These are phyloP conservation scores for Harpegnathos saltator DNA, from an alignment of 1,140 invertebrate species.

Conservation along the genomic window DNA sequence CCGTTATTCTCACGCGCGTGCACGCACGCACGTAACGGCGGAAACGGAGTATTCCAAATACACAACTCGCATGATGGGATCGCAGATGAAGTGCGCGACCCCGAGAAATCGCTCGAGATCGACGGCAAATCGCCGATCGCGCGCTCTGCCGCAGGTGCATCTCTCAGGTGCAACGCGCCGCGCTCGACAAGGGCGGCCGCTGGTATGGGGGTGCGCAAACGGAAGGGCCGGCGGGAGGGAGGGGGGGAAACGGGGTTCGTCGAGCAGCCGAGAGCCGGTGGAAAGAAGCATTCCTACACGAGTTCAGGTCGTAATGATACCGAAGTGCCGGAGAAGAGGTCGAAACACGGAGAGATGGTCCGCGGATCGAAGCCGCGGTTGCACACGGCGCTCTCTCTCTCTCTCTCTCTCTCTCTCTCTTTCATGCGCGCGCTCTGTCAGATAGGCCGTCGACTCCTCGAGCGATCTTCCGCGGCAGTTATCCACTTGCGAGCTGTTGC, in stretches of 20 bases:
- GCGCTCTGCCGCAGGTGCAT: conserved; percentile 75
- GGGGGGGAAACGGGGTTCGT: conserved; percentile 25
- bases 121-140: conserved; percentile 64
- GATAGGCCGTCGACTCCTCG: conserved; percentile 67
- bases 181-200: conserved; percentile 31
- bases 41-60: conserved; percentile 46
- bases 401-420: no score
- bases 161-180: conserved; percentile 75
- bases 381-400: conserved; percentile 7
- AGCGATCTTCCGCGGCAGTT: conserved; percentile 75
- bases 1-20: conserved; percentile 40
- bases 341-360: conserved; percentile 66
- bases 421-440: conserved; percentile 24
- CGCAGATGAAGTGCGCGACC: conserved; percentile 69
- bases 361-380: conserved; percentile 52
- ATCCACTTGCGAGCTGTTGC: conserved; percentile 79
- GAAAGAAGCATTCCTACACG: conserved; percentile 76
- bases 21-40: not conserved
- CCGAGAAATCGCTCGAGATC: conserved; percentile 69
- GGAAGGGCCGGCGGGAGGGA: no score
- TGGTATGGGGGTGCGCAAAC: conserved; percentile 39
- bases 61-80: conserved; percentile 48
- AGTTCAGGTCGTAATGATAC: conserved; percentile 77
- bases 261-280: conserved; percentile 2
- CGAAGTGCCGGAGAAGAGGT: conserved; percentile 65